phyloP scores from a whole-genome alignment of 2,888 invertebrate genomes.

The Mellilla xanthometata region DNA sequence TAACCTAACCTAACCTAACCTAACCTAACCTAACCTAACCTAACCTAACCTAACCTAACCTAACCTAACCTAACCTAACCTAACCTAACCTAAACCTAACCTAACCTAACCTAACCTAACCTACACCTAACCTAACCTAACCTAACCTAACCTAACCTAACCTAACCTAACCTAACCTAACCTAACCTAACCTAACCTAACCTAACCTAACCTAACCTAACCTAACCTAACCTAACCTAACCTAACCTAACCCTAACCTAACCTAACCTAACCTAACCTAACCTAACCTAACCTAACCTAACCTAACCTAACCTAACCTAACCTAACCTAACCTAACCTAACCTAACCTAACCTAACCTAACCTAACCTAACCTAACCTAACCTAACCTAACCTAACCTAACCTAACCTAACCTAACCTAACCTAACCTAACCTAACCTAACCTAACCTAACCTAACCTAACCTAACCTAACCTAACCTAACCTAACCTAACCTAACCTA shows the following conservation, averaged over 20 bases:
- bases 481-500: constrained; percentile 16
- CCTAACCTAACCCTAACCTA: constrained; percentile 22
- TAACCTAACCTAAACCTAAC: constrained; percentile 31
- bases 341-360: constrained; percentile 26
- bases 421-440: constrained; percentile 17
- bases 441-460: constrained; percentile 19
- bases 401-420: constrained; percentile 25
- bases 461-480: constrained; percentile 8
- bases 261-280: constrained; percentile 30
- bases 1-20: constrained; percentile 19
- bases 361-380: constrained; percentile 24
- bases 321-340: constrained; percentile 28
- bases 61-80: constrained; percentile 29
- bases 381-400: constrained; percentile 26
- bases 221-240: constrained; percentile 26
- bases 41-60: constrained; percentile 20
- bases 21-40: constrained; percentile 20
- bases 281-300: constrained; percentile 29
- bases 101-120: constrained; percentile 8
- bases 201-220: constrained; percentile 28
- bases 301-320: constrained; percentile 25
- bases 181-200: constrained; percentile 30
- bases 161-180: constrained; percentile 28
- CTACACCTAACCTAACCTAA: constrained; percentile 29
- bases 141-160: constrained; percentile 29